phyloP scores from a whole-genome alignment of 2,888 invertebrate genomes.

The Agrotis segetum region DNA sequence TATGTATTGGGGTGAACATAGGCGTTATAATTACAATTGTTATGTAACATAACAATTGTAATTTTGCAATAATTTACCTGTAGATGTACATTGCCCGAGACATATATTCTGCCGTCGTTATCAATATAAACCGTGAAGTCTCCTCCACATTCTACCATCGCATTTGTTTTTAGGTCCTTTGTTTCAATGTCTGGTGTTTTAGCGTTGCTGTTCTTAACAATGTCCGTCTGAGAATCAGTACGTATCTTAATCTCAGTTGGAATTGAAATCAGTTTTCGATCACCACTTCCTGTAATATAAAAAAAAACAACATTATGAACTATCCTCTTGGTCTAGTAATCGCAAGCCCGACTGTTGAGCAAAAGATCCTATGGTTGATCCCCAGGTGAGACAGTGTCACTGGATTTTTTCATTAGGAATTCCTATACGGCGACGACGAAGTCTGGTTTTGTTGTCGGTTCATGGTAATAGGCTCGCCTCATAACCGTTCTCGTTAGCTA shows the following conservation, averaged over 20 bases:
- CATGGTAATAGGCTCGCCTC: too few species aligned
- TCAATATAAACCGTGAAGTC: constrained; percentile 94
- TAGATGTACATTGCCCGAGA: constrained; percentile 93
- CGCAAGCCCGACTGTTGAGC: too few species aligned
- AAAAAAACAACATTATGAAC: background rate
- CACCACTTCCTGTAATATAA: constrained; percentile 89
- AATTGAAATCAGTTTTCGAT: constrained; percentile 90
- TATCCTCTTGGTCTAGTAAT: too few species aligned
- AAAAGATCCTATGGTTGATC: too few species aligned
- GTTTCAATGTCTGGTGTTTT: constrained; percentile 74
- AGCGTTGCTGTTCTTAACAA: constrained; percentile 68
- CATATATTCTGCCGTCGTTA: constrained; percentile 92
- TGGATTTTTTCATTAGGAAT: too few species aligned
- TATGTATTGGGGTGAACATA: too few species aligned
- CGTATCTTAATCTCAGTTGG: constrained; percentile 90
- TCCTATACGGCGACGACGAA: too few species aligned
- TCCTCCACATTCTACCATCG: constrained; percentile 93
- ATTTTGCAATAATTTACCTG: constrained; percentile 70
- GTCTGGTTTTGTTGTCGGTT: too few species aligned
- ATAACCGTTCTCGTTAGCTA: too few species aligned
- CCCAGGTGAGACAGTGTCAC: too few species aligned
- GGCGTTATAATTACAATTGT: too few species aligned
- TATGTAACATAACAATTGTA: too few species aligned
- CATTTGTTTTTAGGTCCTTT: constrained; percentile 72
- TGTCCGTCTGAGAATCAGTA: constrained; percentile 76